phyloP scores from a whole-genome alignment of 1,140 invertebrate species.

The Hylyphantes graminicola region DNA sequence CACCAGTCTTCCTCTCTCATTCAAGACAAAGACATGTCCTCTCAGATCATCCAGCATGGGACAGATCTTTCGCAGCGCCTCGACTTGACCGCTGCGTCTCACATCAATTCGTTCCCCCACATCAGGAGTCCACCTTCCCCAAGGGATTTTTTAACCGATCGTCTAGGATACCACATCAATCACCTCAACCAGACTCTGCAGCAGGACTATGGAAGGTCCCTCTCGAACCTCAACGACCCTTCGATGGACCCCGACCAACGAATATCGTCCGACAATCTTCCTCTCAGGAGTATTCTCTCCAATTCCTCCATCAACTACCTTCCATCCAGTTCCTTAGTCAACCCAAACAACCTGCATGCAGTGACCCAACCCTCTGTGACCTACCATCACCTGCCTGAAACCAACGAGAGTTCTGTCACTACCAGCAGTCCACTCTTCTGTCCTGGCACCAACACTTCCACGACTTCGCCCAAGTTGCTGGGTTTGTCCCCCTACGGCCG shows the following conservation, averaged over 20 bases:
- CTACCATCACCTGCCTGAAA: slow-evolving; percentile 47
- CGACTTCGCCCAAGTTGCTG: slow-evolving; percentile 30
- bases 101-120: slow-evolving; percentile 43
- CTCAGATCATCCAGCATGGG: slow-evolving; percentile 36
- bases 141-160: slow-evolving; percentile 12
- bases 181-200: background rate
- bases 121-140: slow-evolving; percentile 51
- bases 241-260: background rate
- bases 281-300: slow-evolving; percentile 32
- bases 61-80: slow-evolving; percentile 18
- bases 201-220: slow-evolving; percentile 25
- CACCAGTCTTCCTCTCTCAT: slow-evolving; percentile 10
- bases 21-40: slow-evolving; percentile 5
- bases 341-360: slow-evolving; percentile 4
- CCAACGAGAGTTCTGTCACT: background rate
- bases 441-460: background rate
- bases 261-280: background rate
- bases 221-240: slow-evolving; percentile 22
- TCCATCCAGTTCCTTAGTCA: background rate
- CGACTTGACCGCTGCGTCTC: slow-evolving; percentile 14
- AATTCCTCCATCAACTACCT: slow-evolving; percentile 22
- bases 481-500: slow-evolving; percentile 30
- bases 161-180: slow-evolving; percentile 10
- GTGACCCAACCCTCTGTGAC: slow-evolving; percentile 33
- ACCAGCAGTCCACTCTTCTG: slow-evolving; percentile 15